Evolutionary conservation across 2,797 vertebrate species (phyloP), one percentile per base, ranked within the genome.

Genomic region (Columba guinea): DNA sequence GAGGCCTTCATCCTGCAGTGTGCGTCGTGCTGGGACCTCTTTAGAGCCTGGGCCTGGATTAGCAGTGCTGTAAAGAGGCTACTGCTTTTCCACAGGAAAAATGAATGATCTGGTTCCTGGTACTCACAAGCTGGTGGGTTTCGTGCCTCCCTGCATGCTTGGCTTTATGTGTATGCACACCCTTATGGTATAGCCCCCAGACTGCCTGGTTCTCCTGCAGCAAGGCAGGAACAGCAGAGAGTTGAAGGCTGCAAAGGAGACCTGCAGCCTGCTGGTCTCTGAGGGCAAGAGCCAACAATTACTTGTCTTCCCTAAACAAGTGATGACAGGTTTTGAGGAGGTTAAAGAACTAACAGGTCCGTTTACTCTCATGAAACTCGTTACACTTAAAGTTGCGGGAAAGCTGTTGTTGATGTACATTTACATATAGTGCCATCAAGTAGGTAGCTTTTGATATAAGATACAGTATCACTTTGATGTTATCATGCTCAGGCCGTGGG

Each of bases 1-100:
- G 82, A 64, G 49, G 59, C 24, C 8, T 4, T 18, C 17, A 4
- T 60, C 58, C 69, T 87, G 55, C 59, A 39, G 1, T 0, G 4
- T 58, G 22, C 37, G 9, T 84, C 0, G 0, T 1, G 0, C 52
- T 56, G 71, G 71, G 67, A 74, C 34, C 30, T 64, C 28, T 63
- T 55, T 35, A 37, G 64, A 84, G 21, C 71, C 37, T 60, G 39
- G 62, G 44, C 58, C 76, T 86, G 35, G 15, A 17, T 46, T 49
- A 73, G 52, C 41, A 28, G 12, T 17, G 26, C 67, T 86, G 76
- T 58, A 32, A 44, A 82, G 74, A 82, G 19, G 16, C 10, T 41
- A 4, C 55, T 63, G 19, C 17, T 73, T 83, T 68, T 64, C 52
- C 28, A 17, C 26, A 27, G 69, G 26, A 22, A 89, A 79, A 78